A percentile compares a stretch with the other conserved stretches of the same genome.
Conservation (phyloP, 1,140 invertebrate species). For the Hestina assimilis region DNA sequence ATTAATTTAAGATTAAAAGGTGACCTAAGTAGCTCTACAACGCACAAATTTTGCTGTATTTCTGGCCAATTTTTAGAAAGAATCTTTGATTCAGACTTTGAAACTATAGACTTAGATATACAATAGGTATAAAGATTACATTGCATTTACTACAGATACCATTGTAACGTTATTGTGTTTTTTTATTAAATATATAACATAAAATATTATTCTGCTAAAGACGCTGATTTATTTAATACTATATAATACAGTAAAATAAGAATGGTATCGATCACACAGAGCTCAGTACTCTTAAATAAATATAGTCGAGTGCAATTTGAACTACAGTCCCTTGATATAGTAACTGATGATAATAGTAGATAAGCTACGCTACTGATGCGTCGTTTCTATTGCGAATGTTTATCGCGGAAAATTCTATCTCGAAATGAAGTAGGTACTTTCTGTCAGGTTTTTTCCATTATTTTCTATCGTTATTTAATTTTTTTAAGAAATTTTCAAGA, state of each 20-base stretch:
- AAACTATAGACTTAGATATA: too few relatives aligned
- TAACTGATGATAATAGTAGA: conserved; percentile 25
- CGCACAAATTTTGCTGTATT: too few relatives aligned
- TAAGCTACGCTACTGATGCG: conserved; percentile 10
- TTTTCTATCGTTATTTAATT: not conserved
- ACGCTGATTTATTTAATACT: not conserved
- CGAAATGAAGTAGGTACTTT: not conserved
- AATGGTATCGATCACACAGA: not conserved
- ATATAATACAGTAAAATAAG: not conserved
- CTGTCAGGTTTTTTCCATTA: conserved; percentile 11
- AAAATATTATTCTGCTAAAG: too few relatives aligned
- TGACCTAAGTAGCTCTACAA: too few relatives aligned
- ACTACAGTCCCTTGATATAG: conserved; percentile 22
- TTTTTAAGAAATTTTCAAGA: too few relatives aligned
- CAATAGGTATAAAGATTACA: too few relatives aligned
- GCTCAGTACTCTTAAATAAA: conserved; percentile 3
- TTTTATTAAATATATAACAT: too few relatives aligned
- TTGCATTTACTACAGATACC: too few relatives aligned
- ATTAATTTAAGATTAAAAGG: too few relatives aligned
- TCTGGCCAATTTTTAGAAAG: too few relatives aligned
- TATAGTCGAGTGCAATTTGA: conserved; percentile 3
- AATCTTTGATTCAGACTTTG: too few relatives aligned
- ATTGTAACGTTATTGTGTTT: too few relatives aligned
- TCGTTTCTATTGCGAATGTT: conserved; percentile 18
- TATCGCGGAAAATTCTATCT: conserved; percentile 22